Evolutionary conservation across 2,888 invertebrate genomes (phyloP), one percentile per base, ranked within the genome.

Genomic region (Agrilus biguttatus): DNA sequence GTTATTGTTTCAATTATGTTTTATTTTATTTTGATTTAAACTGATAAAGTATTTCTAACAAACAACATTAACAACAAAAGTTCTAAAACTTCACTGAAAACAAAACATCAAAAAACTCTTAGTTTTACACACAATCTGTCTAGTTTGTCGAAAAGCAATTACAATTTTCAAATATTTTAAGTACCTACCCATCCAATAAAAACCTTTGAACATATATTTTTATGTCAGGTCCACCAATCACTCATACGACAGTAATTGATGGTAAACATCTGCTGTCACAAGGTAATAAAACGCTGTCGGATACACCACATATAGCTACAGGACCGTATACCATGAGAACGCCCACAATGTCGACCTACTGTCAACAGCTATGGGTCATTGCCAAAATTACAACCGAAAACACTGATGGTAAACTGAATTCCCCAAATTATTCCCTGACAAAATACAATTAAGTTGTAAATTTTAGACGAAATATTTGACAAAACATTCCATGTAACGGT

Each of bases 361-460:
- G 85, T 43, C 93, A 95, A 62, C 93, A 96, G 59, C 65, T 96
- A 45, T 96, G 96, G 95, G 71, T 96, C 1, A 82, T 89, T 48
- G 88, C 88, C 1, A 84, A 86, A 61, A 72, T 92, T 56, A 70
- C 81, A 33, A 90, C 90, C 5, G 79, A 81, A 53, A 87, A 87
- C 65, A 80, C 77, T 51, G 89, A 90, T 58, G 88, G 90, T 88
- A 67, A 62, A 55, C 32, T 32, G 35, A 40, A 21, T 34, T 23
- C 36, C 17, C 8, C 5, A 13, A 5, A 14, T 13, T 10, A 21
- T 14, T 36, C 17, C 2, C 8, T 5, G 17, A 19, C 13, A 37
- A 37, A 37, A 21, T 13, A 7, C 5, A 35, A 8, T 35, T 35
- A n/a, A 39, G 1, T n/a, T 28, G 7, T 39, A 28, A 23, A 28